phyloP scores from a whole-genome alignment of 2,888 invertebrate species.

The Campopleginae sp. region DNA sequence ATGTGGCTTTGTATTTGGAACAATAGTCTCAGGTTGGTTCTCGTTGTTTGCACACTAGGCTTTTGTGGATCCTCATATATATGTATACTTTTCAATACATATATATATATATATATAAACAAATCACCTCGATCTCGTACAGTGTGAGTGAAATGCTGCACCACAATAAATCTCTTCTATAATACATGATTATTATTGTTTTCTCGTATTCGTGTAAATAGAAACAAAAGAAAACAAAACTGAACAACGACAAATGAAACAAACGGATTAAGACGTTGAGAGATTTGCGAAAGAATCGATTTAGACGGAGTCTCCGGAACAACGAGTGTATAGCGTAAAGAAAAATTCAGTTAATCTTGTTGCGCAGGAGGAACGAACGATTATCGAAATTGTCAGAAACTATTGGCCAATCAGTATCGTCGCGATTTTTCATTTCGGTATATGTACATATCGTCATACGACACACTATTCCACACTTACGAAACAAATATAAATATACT shows the following conservation, averaged over 20 bases:
- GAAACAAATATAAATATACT: constrained; percentile 75
- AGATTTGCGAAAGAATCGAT: constrained; percentile 72
- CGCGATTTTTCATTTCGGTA: constrained; percentile 74
- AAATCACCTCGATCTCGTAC: constrained; percentile 71
- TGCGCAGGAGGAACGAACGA: constrained; percentile 9
- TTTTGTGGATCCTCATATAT: constrained; percentile 29
- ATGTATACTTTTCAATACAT: constrained; percentile 7
- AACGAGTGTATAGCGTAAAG: constrained; percentile 48
- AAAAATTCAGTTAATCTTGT: not conserved
- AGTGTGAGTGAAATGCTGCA: constrained; percentile 80
- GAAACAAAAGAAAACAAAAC: constrained; percentile 49
- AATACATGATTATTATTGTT: constrained; percentile 84
- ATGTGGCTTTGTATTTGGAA: constrained; percentile 48
- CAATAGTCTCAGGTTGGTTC: constrained; percentile 33
- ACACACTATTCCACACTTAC: constrained; percentile 45
- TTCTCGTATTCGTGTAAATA: constrained; percentile 69
- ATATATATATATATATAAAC: constrained; percentile 36
- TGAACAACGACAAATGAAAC: constrained; percentile 55
- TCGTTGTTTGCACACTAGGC: constrained; percentile 57
- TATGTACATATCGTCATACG: constrained; percentile 47
- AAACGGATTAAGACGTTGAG: constrained; percentile 52
- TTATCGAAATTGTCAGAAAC: constrained; percentile 75
- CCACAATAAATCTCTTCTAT: constrained; percentile 80
- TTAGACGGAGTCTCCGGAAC: constrained; percentile 43
- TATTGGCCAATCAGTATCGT: constrained; percentile 69